A percentile compares a stretch with the other conserved stretches of the same genome.
phyloP scores from a whole-genome alignment of 2,797 vertebrate genomes.

The Poecilia velifera region DNA sequence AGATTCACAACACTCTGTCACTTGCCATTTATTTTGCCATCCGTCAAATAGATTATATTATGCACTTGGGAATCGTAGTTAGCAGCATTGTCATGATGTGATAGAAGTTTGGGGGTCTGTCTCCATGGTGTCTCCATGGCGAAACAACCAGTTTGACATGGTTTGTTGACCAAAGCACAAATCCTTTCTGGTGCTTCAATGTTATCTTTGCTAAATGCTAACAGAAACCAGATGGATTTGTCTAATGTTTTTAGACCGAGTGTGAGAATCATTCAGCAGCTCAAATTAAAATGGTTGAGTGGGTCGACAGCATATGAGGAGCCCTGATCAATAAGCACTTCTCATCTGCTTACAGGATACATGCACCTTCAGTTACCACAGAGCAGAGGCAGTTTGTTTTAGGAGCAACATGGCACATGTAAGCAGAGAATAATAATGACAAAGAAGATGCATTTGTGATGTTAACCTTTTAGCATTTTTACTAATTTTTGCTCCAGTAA shows the following conservation, averaged over 20 bases:
- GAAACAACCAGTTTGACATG: slow-evolving; percentile 17
- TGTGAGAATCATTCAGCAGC: slow-evolving; percentile 43
- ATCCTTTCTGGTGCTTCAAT: slow-evolving; percentile 9
- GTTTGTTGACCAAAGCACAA: slow-evolving; percentile 3
- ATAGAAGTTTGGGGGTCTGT: slow-evolving; percentile 53
- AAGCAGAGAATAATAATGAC: not conserved
- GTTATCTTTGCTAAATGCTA: slow-evolving; percentile 32
- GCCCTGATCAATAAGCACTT: slow-evolving; percentile 59
- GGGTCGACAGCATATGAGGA: slow-evolving; percentile 50
- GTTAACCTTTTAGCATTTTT: too few relatives aligned
- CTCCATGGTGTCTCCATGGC: not conserved
- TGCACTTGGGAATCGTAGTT: slow-evolving; percentile 38
- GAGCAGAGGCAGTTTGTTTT: slow-evolving; percentile 9
- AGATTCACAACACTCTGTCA: slow-evolving; percentile 48
- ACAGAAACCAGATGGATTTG: slow-evolving; percentile 19
- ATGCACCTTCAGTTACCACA: slow-evolving; percentile 12
- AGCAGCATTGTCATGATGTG: slow-evolving; percentile 36
- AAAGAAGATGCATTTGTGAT: slow-evolving; percentile 4
- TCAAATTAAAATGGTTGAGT: slow-evolving; percentile 42
- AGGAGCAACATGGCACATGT: not conserved
- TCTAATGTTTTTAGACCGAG: slow-evolving; percentile 21
- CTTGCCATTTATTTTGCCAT: slow-evolving; percentile 62
- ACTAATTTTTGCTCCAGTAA: too few relatives aligned
- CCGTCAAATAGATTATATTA: slow-evolving; percentile 46
- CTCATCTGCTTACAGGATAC: slow-evolving; percentile 43